Evolutionary conservation across 2,797 vertebrate species (phyloP).

Genomic region (Muraenolepis orangiensis): DNA sequence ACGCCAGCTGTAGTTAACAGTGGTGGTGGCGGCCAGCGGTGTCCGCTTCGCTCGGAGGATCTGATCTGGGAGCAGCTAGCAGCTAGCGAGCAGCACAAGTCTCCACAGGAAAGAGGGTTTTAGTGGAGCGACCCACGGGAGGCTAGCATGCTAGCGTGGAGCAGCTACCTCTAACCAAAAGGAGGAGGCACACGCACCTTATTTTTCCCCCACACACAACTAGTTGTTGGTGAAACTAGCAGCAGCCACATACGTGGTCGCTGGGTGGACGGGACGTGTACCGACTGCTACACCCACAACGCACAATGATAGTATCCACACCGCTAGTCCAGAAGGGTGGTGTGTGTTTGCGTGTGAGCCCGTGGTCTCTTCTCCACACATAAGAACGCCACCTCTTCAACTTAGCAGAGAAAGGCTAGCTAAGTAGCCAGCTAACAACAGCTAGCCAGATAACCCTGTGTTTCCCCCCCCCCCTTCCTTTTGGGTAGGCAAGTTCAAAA

Average conservation of each 20-base stretch:
- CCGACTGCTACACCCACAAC: background rate
- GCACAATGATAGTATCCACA: conserved; percentile 28
- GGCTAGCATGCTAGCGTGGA: too few species aligned
- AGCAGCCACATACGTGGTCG: background rate
- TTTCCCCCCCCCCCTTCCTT: conserved; percentile 1
- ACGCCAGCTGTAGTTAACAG: conserved; percentile 20
- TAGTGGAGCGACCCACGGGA: too few species aligned
- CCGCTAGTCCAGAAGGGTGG: conserved; percentile 27
- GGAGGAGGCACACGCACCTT: too few species aligned
- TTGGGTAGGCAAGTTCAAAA: conserved; percentile 38
- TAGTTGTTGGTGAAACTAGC: background rate
- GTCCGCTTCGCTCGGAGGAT: conserved; percentile 18
- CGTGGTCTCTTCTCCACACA: conserved; percentile 40
- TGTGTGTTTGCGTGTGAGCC: conserved; percentile 31
- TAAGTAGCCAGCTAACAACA: conserved; percentile 28
- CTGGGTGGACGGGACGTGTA: background rate
- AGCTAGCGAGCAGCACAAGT: conserved; percentile 39
- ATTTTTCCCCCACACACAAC: too few species aligned
- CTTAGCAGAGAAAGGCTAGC: conserved; percentile 66
- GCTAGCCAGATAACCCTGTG: conserved; percentile 53
- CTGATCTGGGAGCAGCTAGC: conserved; percentile 27
- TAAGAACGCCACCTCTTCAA: conserved; percentile 68
- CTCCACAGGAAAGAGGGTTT: conserved; percentile 47
- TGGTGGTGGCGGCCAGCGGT: conserved; percentile 28
- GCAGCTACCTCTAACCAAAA: too few species aligned